phyloP scores from a whole-genome alignment of 2,888 invertebrate species.

The Caenorhabditis afra region DNA sequence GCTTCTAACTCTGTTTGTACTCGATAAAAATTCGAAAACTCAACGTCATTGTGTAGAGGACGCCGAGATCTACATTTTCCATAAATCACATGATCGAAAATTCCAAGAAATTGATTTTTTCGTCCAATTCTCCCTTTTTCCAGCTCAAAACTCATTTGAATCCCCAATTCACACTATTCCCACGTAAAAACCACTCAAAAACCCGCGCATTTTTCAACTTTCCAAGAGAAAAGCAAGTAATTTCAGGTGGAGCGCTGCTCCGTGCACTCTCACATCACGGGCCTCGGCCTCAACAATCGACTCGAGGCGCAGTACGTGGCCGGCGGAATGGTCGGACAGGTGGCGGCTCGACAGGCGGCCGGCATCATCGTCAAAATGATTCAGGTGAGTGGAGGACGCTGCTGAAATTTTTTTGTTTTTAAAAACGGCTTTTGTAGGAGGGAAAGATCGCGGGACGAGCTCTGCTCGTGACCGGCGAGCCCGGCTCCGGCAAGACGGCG shows the following conservation, averaged over 20 bases:
- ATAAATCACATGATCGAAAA: too few species aligned
- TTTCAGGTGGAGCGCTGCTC: conserved; percentile 82
- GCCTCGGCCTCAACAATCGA: conserved; percentile 89
- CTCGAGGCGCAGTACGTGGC: conserved; percentile 90
- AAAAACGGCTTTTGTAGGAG: conserved; percentile 84
- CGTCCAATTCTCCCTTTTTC: too few species aligned
- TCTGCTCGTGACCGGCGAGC: conserved; percentile 94
- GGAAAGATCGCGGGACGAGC: conserved; percentile 98
- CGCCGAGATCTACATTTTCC: too few species aligned
- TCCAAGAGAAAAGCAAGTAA: conserved; percentile 35
- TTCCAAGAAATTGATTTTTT: too few species aligned
- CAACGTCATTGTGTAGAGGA: too few species aligned
- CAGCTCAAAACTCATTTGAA: conserved; percentile 7
- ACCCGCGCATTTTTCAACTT: conserved; percentile 2
- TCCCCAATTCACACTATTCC: too few species aligned
- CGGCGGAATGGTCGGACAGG: conserved; percentile 82
- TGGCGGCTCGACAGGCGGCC: conserved; percentile 92
- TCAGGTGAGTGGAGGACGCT: too few species aligned
- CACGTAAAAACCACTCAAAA: too few species aligned
- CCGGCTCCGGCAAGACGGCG: conserved; percentile 97
- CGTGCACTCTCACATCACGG: conserved; percentile 98
- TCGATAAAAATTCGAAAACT: too few species aligned
- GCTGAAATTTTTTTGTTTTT: conserved; percentile 42
- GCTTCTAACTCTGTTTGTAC: too few species aligned
- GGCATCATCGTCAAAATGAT: conserved; percentile 98